These are phyloP conservation scores for Hirtodrosophila duncani DNA, from an alignment of 2,888 invertebrate species.

Conservation along the genomic window DNA sequence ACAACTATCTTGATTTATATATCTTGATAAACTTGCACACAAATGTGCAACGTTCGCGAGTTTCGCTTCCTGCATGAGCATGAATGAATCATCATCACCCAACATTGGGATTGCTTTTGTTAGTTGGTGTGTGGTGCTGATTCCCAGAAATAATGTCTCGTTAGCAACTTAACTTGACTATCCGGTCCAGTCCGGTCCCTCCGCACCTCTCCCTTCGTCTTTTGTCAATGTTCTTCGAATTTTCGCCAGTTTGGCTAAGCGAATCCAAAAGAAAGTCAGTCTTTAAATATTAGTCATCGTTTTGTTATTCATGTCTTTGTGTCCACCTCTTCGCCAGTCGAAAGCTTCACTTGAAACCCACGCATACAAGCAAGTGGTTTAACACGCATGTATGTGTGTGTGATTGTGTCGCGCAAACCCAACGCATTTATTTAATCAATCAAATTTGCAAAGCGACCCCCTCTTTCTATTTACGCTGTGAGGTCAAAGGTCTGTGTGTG, in stretches of 20 bases:
- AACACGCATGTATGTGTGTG: too few relatives aligned
- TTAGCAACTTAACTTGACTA: constrained; percentile 31
- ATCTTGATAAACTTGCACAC: too few relatives aligned
- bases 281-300: constrained; percentile 23
- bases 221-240: background rate
- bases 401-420: background rate
- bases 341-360: background rate
- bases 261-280: constrained; percentile 20
- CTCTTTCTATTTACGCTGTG: constrained; percentile 18
- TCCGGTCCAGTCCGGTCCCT: constrained; percentile 21
- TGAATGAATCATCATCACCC: constrained; percentile 20
- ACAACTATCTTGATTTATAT: too few relatives aligned
- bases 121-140: background rate
- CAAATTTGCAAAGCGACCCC: background rate
- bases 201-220: constrained; percentile 1
- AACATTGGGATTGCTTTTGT: background rate
- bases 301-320: constrained; percentile 9
- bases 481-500: constrained; percentile 67
- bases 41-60: too few relatives aligned
- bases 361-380: too few relatives aligned
- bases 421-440: constrained; percentile 1
- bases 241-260: constrained; percentile 9
- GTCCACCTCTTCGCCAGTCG: background rate
- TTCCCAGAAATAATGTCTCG: constrained; percentile 3
- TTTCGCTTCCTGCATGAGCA: constrained; percentile 17